phyloP scores from a whole-genome alignment of 2,113 vertebrate genomes.

The Sakesphorus luctuosus region DNA sequence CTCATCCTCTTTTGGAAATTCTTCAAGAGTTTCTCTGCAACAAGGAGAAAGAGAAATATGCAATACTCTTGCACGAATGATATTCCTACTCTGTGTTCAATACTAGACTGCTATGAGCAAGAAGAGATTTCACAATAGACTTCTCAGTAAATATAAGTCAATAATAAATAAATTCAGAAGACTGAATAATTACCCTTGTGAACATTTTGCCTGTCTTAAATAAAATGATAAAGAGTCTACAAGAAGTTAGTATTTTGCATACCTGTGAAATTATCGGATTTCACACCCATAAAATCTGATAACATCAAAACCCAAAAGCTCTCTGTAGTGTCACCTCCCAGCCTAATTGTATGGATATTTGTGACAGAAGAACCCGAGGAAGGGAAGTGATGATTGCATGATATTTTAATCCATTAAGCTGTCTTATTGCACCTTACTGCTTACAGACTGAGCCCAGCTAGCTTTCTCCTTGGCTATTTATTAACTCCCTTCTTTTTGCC shows the following conservation, averaged over 20 bases:
- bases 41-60: background rate
- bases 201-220: background rate
- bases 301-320: background rate
- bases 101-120: background rate
- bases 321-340: background rate
- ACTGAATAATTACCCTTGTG: background rate
- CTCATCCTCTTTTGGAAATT: slow-evolving; percentile 52
- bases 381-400: slow-evolving; percentile 18
- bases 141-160: background rate
- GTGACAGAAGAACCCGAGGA: background rate
- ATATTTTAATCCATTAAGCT: slow-evolving; percentile 37
- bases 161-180: background rate
- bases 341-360: background rate
- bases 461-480: slow-evolving; percentile 2
- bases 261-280: background rate
- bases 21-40: slow-evolving; percentile 46
- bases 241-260: background rate
- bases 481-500: background rate
- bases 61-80: background rate
- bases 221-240: background rate
- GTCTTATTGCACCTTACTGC: slow-evolving; percentile 14
- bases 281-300: background rate
- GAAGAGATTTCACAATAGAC: background rate
- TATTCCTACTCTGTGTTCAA: background rate
- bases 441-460: slow-evolving; percentile 12